phyloP scores from a whole-genome alignment of 2,113 vertebrate species.

The Murina feae region DNA sequence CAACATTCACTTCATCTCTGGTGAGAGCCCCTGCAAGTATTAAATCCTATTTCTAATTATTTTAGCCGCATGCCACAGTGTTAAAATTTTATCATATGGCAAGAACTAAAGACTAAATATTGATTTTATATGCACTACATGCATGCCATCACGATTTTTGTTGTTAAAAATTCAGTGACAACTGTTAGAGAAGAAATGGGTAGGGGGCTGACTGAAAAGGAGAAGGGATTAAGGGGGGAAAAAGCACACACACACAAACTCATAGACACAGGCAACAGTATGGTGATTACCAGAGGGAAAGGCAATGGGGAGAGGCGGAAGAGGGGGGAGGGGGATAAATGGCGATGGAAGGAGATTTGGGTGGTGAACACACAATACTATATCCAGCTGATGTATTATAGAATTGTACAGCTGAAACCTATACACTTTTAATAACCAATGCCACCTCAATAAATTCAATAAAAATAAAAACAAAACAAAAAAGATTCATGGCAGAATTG shows the following conservation, averaged over 20 bases:
- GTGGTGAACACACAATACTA: background rate
- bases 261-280: background rate
- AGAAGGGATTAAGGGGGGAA: background rate
- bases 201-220: background rate
- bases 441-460: background rate
- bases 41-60: constrained; percentile 63
- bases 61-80: constrained; percentile 6
- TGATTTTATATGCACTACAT: constrained; percentile 48
- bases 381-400: background rate
- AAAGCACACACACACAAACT: background rate
- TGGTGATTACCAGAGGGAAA: background rate
- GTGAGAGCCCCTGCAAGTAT: constrained; percentile 32
- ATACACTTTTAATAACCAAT: background rate
- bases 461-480: background rate
- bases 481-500: background rate
- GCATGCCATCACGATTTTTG: background rate
- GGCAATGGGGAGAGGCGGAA: background rate
- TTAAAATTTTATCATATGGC: constrained; percentile 59
- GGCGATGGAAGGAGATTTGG: background rate
- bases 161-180: constrained; percentile 15
- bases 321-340: background rate
- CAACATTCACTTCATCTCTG: constrained; percentile 35
- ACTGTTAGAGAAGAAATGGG: background rate
- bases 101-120: constrained; percentile 52
- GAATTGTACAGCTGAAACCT: background rate